Conservation (phyloP, 2,888 invertebrate species). For the Acleris literana region DNA sequence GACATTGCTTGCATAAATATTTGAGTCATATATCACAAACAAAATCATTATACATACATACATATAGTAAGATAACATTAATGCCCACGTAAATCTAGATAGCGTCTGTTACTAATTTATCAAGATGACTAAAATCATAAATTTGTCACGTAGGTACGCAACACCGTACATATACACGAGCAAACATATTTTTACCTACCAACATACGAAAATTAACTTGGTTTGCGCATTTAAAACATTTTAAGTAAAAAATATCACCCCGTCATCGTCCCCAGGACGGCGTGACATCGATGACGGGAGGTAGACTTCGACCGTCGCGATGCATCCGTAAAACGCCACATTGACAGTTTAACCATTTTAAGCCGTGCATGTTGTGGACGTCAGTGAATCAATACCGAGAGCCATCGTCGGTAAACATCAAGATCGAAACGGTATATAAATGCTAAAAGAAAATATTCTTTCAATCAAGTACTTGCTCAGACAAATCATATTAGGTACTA, state of each 20-base stretch:
- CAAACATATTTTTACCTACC: slow-evolving; percentile 43
- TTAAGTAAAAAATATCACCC: background rate
- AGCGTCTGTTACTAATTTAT: slow-evolving; percentile 62
- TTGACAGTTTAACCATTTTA: no score
- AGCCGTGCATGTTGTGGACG: no score
- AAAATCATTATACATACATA: slow-evolving; percentile 32
- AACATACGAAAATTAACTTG: slow-evolving; percentile 16
- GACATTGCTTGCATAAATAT: slow-evolving; percentile 35
- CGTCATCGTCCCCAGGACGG: no score
- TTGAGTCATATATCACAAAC: slow-evolving; percentile 36
- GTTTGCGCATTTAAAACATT: background rate
- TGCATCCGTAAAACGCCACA: no score
- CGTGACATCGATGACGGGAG: background rate
- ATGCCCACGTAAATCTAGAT: slow-evolving; percentile 61
- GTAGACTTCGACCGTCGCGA: no score
- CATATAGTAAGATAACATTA: slow-evolving; percentile 39
- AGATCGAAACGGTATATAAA: background rate
- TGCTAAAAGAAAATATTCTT: background rate
- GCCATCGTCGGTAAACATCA: no score
- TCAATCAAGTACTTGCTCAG: background rate
- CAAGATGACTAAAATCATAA: slow-evolving; percentile 66
- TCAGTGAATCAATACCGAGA: no score
- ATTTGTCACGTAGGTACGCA: slow-evolving; percentile 64
- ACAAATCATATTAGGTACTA: slow-evolving; percentile 2
- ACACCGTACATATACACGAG: slow-evolving; percentile 44